Percentiles rank a stretch among this genome's conserved stretches.
Conservation (phyloP, 2,888 invertebrate species). For the Ormia ochracea region DNA sequence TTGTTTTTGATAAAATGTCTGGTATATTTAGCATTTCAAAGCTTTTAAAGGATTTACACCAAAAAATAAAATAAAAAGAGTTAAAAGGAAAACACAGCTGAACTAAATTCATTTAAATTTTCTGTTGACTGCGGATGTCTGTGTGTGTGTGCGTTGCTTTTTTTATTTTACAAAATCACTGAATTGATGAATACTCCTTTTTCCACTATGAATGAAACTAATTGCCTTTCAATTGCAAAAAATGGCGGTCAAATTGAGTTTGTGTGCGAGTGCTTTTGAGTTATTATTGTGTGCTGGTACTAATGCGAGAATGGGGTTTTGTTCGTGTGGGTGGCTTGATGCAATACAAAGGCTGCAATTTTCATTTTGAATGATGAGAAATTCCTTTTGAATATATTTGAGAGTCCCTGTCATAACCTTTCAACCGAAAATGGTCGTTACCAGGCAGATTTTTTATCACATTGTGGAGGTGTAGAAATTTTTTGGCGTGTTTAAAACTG, state of each 20-base stretch:
- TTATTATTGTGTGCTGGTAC: neutral
- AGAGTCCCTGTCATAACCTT: neutral
- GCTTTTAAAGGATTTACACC: constrained; percentile 13
- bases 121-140: neutral
- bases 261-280: constrained; percentile 18
- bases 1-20: neutral
- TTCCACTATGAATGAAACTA: constrained; percentile 59
- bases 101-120: constrained; percentile 32
- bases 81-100: neutral
- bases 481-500: no score
- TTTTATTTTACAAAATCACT: constrained; percentile 38
- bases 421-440: neutral
- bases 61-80: neutral
- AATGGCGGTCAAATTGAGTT: constrained; percentile 51
- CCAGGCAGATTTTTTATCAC: neutral
- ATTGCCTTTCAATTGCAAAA: constrained; percentile 63
- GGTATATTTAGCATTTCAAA: constrained; percentile 27
- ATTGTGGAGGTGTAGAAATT: neutral
- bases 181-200: constrained; percentile 54
- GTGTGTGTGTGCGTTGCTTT: neutral
- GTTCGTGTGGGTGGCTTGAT: neutral
- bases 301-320: neutral
- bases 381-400: neutral
- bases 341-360: constrained; percentile 11
- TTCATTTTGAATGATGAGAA: neutral